Conservation (phyloP, 2,888 invertebrate genomes). For the Hoplodrina blanda region DNA sequence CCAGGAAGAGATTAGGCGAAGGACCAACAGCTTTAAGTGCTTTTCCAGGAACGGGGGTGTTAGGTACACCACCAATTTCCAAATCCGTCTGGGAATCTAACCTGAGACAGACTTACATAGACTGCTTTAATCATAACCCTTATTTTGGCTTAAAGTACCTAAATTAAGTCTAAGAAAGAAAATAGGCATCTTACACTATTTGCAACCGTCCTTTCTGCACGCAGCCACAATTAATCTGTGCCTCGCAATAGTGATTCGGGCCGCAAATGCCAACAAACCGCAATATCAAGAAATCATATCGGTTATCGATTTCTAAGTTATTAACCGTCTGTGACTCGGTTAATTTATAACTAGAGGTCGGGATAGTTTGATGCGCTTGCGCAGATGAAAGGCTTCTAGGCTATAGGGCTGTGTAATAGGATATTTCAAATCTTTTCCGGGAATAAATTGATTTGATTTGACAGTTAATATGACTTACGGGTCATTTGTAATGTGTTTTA, state of each 20-base stretch:
- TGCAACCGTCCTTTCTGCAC: conserved; percentile 6
- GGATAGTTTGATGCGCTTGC: conserved; percentile 47
- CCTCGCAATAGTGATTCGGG: conserved; percentile 68
- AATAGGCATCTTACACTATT: background rate
- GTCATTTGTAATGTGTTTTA: background rate
- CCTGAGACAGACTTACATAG: no score
- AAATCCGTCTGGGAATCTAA: no score
- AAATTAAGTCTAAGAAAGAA: background rate
- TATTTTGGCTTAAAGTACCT: no score
- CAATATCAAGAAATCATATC: conserved; percentile 72
- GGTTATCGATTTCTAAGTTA: conserved; percentile 79
- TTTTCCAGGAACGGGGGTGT: no score
- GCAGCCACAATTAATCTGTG: conserved; percentile 28
- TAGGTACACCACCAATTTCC: no score
- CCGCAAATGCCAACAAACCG: conserved; percentile 70
- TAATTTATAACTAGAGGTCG: conserved; percentile 59
- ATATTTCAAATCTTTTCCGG: background rate
- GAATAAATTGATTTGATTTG: conserved; percentile 9
- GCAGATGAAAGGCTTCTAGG: conserved; percentile 29
- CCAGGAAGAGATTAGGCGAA: no score
- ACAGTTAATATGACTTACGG: background rate
- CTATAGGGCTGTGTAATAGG: conserved; percentile 35
- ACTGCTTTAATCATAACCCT: no score
- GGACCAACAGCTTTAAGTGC: no score
- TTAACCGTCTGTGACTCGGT: conserved; percentile 63